A percentile compares a stretch with the other conserved stretches of the same genome.
phyloP scores from a whole-genome alignment of 1,140 invertebrate species.

The Ostrea denselamellosa region DNA sequence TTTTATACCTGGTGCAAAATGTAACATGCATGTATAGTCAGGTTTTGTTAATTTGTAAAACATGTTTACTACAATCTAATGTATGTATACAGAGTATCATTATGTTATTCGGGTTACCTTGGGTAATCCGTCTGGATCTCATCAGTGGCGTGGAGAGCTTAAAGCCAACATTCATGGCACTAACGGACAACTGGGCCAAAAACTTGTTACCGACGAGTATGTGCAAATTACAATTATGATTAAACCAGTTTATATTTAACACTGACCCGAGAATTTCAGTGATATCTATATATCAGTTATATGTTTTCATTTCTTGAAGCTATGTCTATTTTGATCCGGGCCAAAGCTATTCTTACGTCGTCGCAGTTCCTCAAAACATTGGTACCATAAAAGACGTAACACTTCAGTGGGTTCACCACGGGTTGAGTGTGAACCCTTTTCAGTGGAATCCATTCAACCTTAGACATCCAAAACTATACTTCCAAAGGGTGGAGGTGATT shows the following conservation, averaged over 20 bases:
- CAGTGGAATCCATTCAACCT: constrained; percentile 58
- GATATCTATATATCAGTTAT: neutral
- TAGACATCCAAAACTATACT: constrained; percentile 55
- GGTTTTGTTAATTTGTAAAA: no score
- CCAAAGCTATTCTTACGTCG: constrained; percentile 52
- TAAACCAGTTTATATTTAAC: neutral
- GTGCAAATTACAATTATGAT: neutral
- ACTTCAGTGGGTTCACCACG: constrained; percentile 54
- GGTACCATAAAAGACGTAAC: constrained; percentile 53
- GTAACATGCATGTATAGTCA: no score
- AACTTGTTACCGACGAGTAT: constrained; percentile 57
- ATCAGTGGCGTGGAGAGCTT: constrained; percentile 60
- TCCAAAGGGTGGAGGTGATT: constrained; percentile 46
- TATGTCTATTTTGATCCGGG: constrained; percentile 53
- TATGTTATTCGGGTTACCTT: constrained; percentile 62
- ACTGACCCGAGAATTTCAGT: neutral
- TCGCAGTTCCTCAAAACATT: constrained; percentile 51
- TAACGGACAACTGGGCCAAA: constrained; percentile 59
- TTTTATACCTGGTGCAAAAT: no score
- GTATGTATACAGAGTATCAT: constrained; percentile 62
- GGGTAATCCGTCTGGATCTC: constrained; percentile 43
- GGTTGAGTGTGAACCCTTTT: constrained; percentile 44
- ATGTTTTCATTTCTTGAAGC: constrained; percentile 45
- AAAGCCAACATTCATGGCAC: constrained; percentile 59
- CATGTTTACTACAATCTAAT: no score